A percentile compares a stretch with the other conserved stretches of the same genome.
phyloP scores from a whole-genome alignment of 2,113 vertebrate genomes.

The Hipposideros armiger region DNA sequence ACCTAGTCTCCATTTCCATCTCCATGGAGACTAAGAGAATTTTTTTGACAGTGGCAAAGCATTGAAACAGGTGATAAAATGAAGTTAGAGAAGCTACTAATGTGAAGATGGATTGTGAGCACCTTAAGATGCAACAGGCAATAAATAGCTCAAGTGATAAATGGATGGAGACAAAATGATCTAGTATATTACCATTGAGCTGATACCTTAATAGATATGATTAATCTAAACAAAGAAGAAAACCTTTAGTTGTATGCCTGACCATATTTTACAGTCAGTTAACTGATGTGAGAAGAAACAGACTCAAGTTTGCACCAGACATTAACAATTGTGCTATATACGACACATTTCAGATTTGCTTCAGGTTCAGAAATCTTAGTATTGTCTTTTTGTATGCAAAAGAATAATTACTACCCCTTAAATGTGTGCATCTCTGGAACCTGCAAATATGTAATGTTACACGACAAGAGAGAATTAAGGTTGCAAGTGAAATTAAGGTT shows the following conservation, averaged over 20 bases:
- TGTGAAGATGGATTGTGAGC: constrained; percentile 1
- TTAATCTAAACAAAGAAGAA: constrained; percentile 24
- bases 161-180: background rate
- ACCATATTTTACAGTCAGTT: constrained; percentile 24
- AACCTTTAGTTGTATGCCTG: constrained; percentile 48
- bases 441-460: background rate
- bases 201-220: constrained; percentile 20
- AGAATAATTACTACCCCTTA: background rate
- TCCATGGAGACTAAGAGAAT: constrained; percentile 26
- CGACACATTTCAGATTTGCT: background rate
- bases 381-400: background rate
- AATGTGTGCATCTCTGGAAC: background rate
- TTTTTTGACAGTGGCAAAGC: constrained; percentile 22
- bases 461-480: constrained; percentile 5
- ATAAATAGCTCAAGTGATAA: constrained; percentile 33
- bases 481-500: background rate
- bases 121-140: background rate
- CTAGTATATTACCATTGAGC: background rate
- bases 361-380: background rate
- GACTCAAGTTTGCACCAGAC: constrained; percentile 41
- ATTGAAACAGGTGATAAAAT: constrained; percentile 17
- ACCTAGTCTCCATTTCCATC: background rate
- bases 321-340: background rate
- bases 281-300: background rate
- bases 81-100: constrained; percentile 7